phyloP scores from a whole-genome alignment of 2,888 invertebrate species.

The Hyposoter didymator region DNA sequence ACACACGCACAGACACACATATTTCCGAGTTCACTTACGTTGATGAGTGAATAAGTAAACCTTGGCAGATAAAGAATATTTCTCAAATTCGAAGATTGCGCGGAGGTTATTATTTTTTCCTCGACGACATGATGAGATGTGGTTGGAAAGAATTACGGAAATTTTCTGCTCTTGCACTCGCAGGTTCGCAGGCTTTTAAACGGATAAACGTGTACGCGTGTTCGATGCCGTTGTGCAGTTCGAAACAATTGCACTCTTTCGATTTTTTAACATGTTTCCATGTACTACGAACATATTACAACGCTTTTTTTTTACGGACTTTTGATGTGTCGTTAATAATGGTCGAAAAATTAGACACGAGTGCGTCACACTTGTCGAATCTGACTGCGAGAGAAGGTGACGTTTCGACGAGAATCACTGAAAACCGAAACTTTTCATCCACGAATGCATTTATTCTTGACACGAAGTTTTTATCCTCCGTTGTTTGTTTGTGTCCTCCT shows the following conservation, averaged over 20 bases:
- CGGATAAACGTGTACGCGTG: slow-evolving; percentile 34
- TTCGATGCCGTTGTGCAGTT: slow-evolving; percentile 48
- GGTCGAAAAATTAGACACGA: background rate
- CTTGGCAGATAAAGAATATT: background rate
- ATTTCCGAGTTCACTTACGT: slow-evolving; percentile 29
- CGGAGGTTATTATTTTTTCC: slow-evolving; percentile 4
- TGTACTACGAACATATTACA: slow-evolving; percentile 41
- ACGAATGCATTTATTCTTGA: background rate
- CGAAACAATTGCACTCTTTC: slow-evolving; percentile 47
- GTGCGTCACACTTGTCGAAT: background rate
- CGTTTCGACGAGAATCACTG: background rate
- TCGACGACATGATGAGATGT: slow-evolving; percentile 6
- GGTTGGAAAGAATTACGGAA: background rate
- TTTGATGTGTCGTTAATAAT: background rate
- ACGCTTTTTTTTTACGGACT: background rate
- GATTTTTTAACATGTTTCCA: slow-evolving; percentile 9
- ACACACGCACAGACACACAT: background rate
- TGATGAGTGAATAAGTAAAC: slow-evolving; percentile 8
- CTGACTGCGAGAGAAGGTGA: background rate
- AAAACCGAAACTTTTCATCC: background rate
- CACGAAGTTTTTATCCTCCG: background rate
- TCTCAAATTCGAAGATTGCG: background rate
- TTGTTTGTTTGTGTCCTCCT: background rate
- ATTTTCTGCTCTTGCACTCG: slow-evolving; percentile 8
- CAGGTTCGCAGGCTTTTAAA: slow-evolving; percentile 26